Percentiles rank a stretch among this genome's conserved stretches.
phyloP scores from a whole-genome alignment of 2,797 vertebrate species.

The Sylvilagus floridanus region DNA sequence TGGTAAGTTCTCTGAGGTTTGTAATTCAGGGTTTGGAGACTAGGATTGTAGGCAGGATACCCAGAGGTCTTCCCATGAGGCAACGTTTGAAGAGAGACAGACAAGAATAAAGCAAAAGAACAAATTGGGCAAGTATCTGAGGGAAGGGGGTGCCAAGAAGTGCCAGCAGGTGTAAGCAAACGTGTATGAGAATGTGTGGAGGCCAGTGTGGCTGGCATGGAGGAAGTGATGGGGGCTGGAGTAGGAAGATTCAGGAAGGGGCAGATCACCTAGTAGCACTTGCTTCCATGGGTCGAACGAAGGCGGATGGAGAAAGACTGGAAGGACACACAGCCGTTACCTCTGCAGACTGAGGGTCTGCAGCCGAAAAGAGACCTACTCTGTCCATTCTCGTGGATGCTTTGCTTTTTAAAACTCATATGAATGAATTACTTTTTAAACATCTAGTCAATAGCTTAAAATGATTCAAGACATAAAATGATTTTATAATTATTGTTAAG shows the following conservation, averaged over 20 bases:
- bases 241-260: not conserved
- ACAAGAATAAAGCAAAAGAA: not conserved
- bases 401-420: not conserved
- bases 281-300: not conserved
- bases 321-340: not conserved
- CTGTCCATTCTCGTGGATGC: not conserved
- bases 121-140: not conserved
- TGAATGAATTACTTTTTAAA: not conserved
- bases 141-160: not conserved
- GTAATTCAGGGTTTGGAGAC: no score
- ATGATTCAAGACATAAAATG: not conserved
- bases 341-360: not conserved
- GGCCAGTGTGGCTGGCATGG: not conserved
- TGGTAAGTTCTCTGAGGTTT: not conserved
- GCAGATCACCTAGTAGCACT: not conserved
- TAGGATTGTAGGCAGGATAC: not conserved
- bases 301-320: not conserved
- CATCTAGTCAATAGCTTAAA: constrained; percentile 5
- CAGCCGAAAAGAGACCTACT: not conserved
- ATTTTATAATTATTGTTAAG: not conserved
- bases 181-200: not conserved
- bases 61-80: not conserved
- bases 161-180: not conserved
- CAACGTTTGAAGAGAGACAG: constrained; percentile 12
- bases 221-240: not conserved